These are phyloP conservation scores for Gymnothorax javanicus DNA, from an alignment of 2,797 vertebrate genomes.

Conservation along the genomic window DNA sequence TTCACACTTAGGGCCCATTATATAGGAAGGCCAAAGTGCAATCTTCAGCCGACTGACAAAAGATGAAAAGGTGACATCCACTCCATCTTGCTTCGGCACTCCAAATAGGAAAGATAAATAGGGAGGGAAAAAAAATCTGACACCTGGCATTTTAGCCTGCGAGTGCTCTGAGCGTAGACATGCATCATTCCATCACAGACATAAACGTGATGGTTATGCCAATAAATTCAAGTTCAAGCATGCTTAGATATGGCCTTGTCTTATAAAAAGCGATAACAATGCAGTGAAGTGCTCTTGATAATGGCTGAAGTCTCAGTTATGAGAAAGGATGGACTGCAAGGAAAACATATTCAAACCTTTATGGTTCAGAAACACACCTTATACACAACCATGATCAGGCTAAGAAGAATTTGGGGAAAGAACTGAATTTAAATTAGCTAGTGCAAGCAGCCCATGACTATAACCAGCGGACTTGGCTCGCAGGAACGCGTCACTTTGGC, in stretches of 20 bases:
- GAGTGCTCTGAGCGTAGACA: neutral
- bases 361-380: neutral
- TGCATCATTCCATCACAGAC: neutral
- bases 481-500: neutral
- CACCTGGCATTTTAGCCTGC: neutral
- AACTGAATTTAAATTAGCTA: neutral
- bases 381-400: neutral
- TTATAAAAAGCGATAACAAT: slow-evolving; percentile 12
- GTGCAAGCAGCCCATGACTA: neutral
- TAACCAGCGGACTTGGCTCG: neutral
- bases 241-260: slow-evolving; percentile 33
- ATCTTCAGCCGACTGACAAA: neutral
- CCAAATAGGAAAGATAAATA: neutral
- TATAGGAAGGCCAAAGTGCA: neutral
- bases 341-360: neutral
- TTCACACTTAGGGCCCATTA: neutral
- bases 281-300: neutral
- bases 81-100: neutral
- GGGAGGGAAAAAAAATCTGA: neutral
- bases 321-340: neutral
- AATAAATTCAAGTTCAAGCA: neutral
- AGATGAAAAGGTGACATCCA: neutral
- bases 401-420: neutral
- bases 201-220: slow-evolving; percentile 40
- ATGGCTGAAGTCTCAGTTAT: neutral